These are phyloP conservation scores for Caenorhabditis remanei DNA, from an alignment of 1,140 invertebrate genomes.

Conservation along the genomic window DNA sequence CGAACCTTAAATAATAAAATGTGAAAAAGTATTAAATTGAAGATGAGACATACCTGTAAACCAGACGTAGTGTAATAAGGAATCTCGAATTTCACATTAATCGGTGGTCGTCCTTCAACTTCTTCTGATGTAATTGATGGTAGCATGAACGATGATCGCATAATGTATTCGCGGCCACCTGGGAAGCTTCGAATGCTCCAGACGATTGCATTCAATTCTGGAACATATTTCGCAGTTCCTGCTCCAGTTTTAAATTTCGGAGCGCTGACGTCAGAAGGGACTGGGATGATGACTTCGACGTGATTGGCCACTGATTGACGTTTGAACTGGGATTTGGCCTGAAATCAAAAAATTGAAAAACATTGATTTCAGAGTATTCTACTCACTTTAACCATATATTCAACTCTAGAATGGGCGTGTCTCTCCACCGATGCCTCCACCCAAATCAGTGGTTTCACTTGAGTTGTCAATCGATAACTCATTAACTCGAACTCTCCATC, in stretches of 20 bases:
- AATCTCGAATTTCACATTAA: slow-evolving; percentile 99
- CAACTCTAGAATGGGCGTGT: slow-evolving; percentile 96
- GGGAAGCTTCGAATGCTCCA: slow-evolving; percentile 99
- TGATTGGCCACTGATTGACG: slow-evolving; percentile 97
- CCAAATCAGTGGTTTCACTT: slow-evolving; percentile 94
- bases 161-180: slow-evolving; percentile 95
- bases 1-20: slow-evolving; percentile 81
- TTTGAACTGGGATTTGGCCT: slow-evolving; percentile 98
- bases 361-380: not conserved
- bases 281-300: slow-evolving; percentile 98
- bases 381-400: slow-evolving; percentile 95
- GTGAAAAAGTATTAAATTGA: not conserved
- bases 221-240: slow-evolving; percentile 94
- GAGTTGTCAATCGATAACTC: slow-evolving; percentile 95
- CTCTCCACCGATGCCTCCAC: slow-evolving; percentile 99
- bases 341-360: slow-evolving; percentile 18
- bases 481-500: slow-evolving; percentile 99
- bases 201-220: slow-evolving; percentile 95
- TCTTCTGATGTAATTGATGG: slow-evolving; percentile 96
- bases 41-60: slow-evolving; percentile 86
- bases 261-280: slow-evolving; percentile 96
- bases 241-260: slow-evolving; percentile 89
- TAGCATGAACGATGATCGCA: slow-evolving; percentile 98
- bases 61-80: slow-evolving; percentile 99
- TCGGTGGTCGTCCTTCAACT: slow-evolving; percentile 94